Percentiles rank a stretch among this genome's conserved stretches.
phyloP scores from a whole-genome alignment of 2,797 vertebrate species.

The Spatula versicolor region DNA sequence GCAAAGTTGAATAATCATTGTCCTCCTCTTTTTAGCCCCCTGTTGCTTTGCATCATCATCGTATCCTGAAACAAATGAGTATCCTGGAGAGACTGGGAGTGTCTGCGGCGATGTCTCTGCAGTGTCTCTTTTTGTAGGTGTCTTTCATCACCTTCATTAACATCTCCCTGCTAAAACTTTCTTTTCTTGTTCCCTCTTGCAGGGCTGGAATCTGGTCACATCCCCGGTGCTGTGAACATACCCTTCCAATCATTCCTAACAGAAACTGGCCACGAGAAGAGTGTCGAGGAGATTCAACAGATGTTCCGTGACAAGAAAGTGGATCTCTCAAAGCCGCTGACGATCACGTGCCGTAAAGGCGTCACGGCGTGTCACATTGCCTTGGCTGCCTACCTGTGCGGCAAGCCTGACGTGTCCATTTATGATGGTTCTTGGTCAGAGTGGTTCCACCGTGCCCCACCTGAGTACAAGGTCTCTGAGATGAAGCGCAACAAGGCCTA shows the following conservation, averaged over 20 bases:
- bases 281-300: conserved; percentile 78
- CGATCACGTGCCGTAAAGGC: conserved; percentile 89
- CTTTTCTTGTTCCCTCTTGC: neutral
- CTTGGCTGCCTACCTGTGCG: conserved; percentile 89
- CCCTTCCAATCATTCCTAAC: conserved; percentile 88
- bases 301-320: conserved; percentile 86
- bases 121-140: neutral
- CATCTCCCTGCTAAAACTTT: neutral
- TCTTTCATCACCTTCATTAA: neutral
- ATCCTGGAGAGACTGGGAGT: neutral
- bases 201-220: conserved; percentile 90
- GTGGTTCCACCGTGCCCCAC: conserved; percentile 88
- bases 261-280: conserved; percentile 83
- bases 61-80: neutral
- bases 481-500: conserved; percentile 71
- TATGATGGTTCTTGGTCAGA: conserved; percentile 96
- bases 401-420: conserved; percentile 84
- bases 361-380: conserved; percentile 92
- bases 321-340: conserved; percentile 85
- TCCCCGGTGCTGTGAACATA: conserved; percentile 87
- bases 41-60: neutral
- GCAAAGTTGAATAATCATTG: neutral
- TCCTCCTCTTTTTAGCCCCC: neutral
- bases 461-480: conserved; percentile 85
- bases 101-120: neutral